Conservation (phyloP, 2,113 vertebrate species). For the Hyaena hyaena region DNA sequence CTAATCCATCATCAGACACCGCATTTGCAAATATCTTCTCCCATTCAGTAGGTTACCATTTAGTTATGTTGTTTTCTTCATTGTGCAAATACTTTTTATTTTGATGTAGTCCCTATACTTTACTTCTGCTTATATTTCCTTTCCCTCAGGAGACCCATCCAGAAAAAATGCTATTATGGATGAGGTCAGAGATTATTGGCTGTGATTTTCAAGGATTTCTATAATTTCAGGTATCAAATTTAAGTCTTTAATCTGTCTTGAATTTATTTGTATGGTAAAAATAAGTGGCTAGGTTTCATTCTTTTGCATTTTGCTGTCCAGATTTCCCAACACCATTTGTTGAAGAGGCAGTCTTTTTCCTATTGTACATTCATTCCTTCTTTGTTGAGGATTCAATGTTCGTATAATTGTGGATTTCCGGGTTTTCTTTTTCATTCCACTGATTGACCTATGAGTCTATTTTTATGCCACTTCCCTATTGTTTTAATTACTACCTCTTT, state of each 20-base stretch:
- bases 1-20: background rate
- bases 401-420: background rate
- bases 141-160: background rate
- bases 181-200: background rate
- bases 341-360: background rate
- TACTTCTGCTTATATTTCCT: background rate
- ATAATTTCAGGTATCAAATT: background rate
- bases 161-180: background rate
- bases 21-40: background rate
- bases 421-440: background rate
- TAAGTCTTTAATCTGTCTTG: background rate
- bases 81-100: background rate
- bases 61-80: background rate
- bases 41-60: background rate
- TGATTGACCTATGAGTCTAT: background rate
- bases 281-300: background rate
- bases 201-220: background rate
- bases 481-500: background rate
- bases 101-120: background rate
- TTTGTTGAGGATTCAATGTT: background rate
- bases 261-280: background rate
- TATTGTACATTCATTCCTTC: background rate
- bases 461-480: background rate
- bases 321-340: background rate
- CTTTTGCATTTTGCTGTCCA: background rate